Conservation (phyloP, 2,113 vertebrate genomes). For the Chamaea fasciata region DNA sequence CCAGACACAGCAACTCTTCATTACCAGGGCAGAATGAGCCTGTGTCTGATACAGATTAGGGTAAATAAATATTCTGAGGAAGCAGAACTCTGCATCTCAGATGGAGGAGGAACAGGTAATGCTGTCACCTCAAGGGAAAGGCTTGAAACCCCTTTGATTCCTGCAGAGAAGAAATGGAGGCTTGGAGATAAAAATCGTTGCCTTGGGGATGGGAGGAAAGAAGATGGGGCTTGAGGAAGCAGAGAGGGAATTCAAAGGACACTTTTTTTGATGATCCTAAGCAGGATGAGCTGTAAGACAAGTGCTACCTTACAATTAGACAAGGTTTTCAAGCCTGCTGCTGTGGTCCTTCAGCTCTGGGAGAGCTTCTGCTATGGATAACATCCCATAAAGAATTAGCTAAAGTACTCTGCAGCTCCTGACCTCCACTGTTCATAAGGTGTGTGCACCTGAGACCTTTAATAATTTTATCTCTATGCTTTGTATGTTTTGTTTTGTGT, state of each 20-base stretch:
- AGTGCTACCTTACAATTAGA: background rate
- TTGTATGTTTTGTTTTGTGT: background rate
- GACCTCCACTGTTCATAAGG: background rate
- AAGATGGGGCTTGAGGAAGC: background rate
- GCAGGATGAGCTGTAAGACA: background rate
- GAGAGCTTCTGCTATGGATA: background rate
- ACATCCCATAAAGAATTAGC: background rate
- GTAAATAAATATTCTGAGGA: slow-evolving; percentile 14
- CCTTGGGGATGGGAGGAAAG: slow-evolving; percentile 17
- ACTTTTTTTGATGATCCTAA: background rate
- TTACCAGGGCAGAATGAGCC: background rate
- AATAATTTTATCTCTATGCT: background rate
- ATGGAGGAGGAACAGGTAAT: slow-evolving; percentile 2
- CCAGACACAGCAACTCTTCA: background rate
- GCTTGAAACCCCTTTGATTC: slow-evolving; percentile 36
- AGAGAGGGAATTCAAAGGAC: slow-evolving; percentile 33
- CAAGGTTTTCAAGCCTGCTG: background rate
- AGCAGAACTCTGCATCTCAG: background rate
- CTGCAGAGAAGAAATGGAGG: background rate
- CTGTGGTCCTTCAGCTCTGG: background rate
- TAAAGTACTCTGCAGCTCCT: background rate
- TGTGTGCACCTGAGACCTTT: background rate
- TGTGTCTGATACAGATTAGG: background rate
- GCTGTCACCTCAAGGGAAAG: background rate
- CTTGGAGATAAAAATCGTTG: slow-evolving; percentile 47